Base-by-base conservation (phyloP, 53 echinoderm and acorn worm genomes). In the Actinopyga echinites region DNA sequence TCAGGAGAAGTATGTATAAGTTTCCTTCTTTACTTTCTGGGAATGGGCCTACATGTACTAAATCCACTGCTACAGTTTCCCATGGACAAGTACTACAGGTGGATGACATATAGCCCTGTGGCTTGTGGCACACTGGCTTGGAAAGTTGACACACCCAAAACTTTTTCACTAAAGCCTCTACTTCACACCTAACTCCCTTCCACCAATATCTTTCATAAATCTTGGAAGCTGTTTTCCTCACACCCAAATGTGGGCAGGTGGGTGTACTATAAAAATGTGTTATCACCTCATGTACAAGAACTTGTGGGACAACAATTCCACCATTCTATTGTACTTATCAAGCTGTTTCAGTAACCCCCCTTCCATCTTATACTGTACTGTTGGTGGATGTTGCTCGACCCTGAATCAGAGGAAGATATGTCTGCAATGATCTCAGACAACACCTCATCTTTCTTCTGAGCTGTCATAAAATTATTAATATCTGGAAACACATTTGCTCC, bases 91-190 rank as follows among this genome's bases (percentile, higher is more conserved):
- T 26, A 19, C 78, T 74, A 12, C 11, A 12, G 2, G 71, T 84
- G 6, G 91, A 91, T 4, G 40, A 21, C 91, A 87, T 91, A 19
- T 59, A 58, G 12, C 84, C 89, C 12, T 57, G 75, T 26, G 86
- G 86, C 44, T 79, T 83, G 23, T 79, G 83, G 64, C 83, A 86
- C 0, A 90, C 29, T 30, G 87, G 86, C 32, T 90, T 90, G 20
- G 73, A 75, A 23, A 82, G 24, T 37, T 86, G 79, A 63, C 91
- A 86, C 0, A 44, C 60, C 2, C 65, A 22, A 23, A 86, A 86
- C 7, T 28, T 42, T 30, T 86, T 64, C n/a, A 86, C 56, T 56
- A 90, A 80, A 7, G 36, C 56, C 21, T 69, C 80, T 28, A 87
- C 71, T 10, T 68, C 69, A 1, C 22, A 11, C 4, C 55, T 56